These are phyloP conservation scores for Drosophila punjabiensis DNA, from an alignment of 1,140 invertebrate genomes.

Conservation along the genomic window DNA sequence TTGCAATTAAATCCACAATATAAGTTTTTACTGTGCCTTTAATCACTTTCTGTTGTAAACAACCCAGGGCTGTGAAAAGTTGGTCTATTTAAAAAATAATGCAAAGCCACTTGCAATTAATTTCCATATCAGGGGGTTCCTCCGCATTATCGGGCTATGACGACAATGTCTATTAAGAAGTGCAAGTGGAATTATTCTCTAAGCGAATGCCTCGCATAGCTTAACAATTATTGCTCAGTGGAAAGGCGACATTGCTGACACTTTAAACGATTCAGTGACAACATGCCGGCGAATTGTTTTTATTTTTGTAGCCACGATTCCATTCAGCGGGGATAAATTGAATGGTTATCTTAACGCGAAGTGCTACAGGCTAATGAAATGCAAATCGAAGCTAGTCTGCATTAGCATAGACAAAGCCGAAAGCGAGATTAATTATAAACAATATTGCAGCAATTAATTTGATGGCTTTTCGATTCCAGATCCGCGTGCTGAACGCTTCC, in stretches of 20 bases:
- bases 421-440: slow-evolving; percentile 20
- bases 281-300: slow-evolving; percentile 39
- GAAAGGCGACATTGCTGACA: slow-evolving; percentile 15
- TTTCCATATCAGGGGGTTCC: slow-evolving; percentile 33
- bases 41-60: slow-evolving; percentile 35
- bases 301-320: slow-evolving; percentile 59
- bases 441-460: slow-evolving; percentile 25
- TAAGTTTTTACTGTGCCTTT: slow-evolving; percentile 11
- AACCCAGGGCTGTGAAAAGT: slow-evolving; percentile 22
- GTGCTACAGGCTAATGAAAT: slow-evolving; percentile 55
- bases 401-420: slow-evolving; percentile 31
- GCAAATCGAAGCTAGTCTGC: slow-evolving; percentile 44
- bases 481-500: slow-evolving; percentile 95
- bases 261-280: slow-evolving; percentile 42
- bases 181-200: slow-evolving; percentile 25
- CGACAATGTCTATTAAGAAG: slow-evolving; percentile 23
- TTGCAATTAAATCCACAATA: slow-evolving; percentile 7
- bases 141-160: slow-evolving; percentile 5
- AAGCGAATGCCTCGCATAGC: slow-evolving; percentile 18
- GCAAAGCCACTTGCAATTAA: slow-evolving; percentile 13
- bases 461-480: slow-evolving; percentile 87
- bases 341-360: slow-evolving; percentile 45
- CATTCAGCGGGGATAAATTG: slow-evolving; percentile 60
- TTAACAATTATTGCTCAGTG: slow-evolving; percentile 33
- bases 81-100: slow-evolving; percentile 25